A percentile compares a stretch with the other conserved stretches of the same genome.
These are phyloP conservation scores for Drosophila stalkeri DNA, from an alignment of 2,888 invertebrate species.

Conservation along the genomic window DNA sequence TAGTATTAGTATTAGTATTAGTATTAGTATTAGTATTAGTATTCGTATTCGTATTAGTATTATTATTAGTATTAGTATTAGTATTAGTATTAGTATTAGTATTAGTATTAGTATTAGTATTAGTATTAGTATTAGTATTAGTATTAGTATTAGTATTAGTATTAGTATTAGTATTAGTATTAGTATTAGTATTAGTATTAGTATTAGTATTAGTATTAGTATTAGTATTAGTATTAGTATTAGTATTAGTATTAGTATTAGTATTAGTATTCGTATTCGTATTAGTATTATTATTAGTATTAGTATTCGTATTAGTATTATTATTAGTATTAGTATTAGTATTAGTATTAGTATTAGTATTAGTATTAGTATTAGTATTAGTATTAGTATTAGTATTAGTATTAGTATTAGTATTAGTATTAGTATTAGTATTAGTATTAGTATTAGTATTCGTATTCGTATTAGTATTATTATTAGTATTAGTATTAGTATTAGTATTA, in stretches of 20 bases:
- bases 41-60: not conserved
- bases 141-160: not conserved
- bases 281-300: too few relatives aligned
- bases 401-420: not conserved
- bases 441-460: not conserved
- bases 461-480: not conserved
- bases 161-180: not conserved
- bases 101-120: not conserved
- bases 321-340: not conserved
- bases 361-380: not conserved
- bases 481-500: not conserved
- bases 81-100: not conserved
- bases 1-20: not conserved
- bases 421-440: not conserved
- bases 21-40: not conserved
- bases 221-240: not conserved
- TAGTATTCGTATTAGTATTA: not conserved
- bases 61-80: not conserved
- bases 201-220: not conserved
- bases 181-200: not conserved
- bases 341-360: not conserved
- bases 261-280: not conserved
- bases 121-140: not conserved
- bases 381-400: not conserved
- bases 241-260: not conserved